These are phyloP conservation scores for Ondatra zibethicus DNA, from an alignment of 2,113 vertebrate genomes.

Conservation along the genomic window DNA sequence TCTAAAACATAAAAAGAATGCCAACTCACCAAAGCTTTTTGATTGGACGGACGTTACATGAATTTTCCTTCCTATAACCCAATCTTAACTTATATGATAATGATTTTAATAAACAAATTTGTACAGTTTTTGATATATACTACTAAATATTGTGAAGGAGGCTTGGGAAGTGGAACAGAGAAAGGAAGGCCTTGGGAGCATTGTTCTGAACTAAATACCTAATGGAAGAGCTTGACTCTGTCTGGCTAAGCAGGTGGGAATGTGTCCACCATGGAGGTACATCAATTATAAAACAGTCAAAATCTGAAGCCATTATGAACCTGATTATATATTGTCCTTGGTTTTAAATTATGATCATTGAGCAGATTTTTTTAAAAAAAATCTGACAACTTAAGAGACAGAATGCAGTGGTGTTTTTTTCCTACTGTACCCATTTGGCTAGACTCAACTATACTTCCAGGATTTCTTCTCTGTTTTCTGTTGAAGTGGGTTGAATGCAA, in stretches of 20 bases:
- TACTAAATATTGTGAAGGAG: not conserved
- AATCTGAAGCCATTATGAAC: not conserved
- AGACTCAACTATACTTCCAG: not conserved
- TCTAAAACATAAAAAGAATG: not conserved
- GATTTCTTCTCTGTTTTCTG: not conserved
- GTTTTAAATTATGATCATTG: not conserved
- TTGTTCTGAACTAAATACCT: not conserved
- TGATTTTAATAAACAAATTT: slow-evolving; percentile 16
- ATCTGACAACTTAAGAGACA: not conserved
- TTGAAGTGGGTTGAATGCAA: not conserved
- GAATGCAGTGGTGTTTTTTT: not conserved
- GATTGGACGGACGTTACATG: not conserved
- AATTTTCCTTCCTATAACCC: no score
- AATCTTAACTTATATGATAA: not conserved
- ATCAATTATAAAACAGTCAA: not conserved
- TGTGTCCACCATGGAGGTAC: not conserved
- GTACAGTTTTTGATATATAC: not conserved
- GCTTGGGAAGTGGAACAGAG: not conserved
- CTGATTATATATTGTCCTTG: not conserved
- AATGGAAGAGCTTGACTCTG: no score
- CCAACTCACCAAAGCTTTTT: not conserved
- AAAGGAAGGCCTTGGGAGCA: not conserved
- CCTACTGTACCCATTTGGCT: not conserved
- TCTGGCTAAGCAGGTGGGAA: not conserved
- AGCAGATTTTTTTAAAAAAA: not conserved